Evolutionary conservation across 2,113 vertebrate genomes (phyloP), one percentile per base, ranked within the genome.

Genomic region (Tapirus terrestris): DNA sequence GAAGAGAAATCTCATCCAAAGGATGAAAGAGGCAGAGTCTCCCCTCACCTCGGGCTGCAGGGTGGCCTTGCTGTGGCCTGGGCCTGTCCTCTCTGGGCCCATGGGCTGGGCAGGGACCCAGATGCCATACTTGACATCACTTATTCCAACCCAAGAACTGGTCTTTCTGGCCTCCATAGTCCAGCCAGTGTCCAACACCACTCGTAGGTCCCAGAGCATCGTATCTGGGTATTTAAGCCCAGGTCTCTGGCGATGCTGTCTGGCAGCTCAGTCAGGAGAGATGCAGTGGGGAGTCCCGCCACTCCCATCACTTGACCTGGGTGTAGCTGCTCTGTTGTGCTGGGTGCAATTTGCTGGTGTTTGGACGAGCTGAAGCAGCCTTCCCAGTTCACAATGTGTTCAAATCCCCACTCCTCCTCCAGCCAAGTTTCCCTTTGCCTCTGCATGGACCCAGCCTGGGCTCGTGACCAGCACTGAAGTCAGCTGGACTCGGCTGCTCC

Each of bases 401-500:
- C 75, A 67, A 33, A 92, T 70, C 86, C 75, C 90, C 25, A 7
- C 23, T 68, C 43, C n/a, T 85, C 93, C 77, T 53, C 84, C 67
- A 43, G 33, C 61, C 56, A 60, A 51, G 5, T 72, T 75, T 72
- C 58, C 61, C 31, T 87, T 67, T 85, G 60, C 85, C n/a, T 51
- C 79, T 94, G 13, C 48, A 16, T 77, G 43, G 43, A 56, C 53
- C 58, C 20, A 20, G 89, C n/a, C 68, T 79, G 75, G 81, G 31
- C 43, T 94, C 27, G 1, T 25, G 63, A 79, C 53, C 83, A 94
- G 94, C 80, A n/a, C 31, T 53, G 16, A 58, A 95, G 79, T 94
- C 89, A 92, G 86, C 91, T 96, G 96, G 61, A n/a, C 13, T 29
- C 60, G 16, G 75, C 63, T 77, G 76, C 70, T 95, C 87, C 56